Evolutionary conservation across 2,113 vertebrate species (phyloP).

Genomic region (pig (Sus scrofa)): DNA sequence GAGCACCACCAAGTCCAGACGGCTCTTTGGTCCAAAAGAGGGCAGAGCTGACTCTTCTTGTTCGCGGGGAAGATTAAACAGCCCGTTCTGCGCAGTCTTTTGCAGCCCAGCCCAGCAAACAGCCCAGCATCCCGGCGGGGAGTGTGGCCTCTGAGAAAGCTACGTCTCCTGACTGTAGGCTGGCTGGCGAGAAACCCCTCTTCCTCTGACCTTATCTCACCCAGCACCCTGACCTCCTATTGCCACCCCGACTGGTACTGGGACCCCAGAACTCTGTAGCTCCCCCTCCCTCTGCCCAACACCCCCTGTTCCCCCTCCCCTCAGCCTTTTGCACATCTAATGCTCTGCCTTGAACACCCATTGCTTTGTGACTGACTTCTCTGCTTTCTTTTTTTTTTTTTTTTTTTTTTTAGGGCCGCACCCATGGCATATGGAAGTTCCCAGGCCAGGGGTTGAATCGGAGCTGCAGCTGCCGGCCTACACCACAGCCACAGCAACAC

Average conservation of each 20-base stretch:
- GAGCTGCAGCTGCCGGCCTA: no score
- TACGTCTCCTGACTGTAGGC: background rate
- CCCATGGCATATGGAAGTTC: no score
- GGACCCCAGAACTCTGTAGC: background rate
- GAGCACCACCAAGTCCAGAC: slow-evolving; percentile 20
- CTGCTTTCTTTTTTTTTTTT: background rate
- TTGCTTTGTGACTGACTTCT: background rate
- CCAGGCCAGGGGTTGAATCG: no score
- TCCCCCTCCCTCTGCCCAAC: background rate
- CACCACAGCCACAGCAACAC: no score
- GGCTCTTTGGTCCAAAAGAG: slow-evolving; percentile 54
- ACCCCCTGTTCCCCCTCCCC: background rate
- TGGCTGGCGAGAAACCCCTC: background rate
- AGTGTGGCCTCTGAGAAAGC: background rate
- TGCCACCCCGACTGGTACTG: background rate
- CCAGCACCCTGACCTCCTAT: background rate
- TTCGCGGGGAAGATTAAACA: background rate
- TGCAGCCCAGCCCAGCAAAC: background rate
- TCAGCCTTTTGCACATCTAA: background rate
- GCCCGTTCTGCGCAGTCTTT: background rate
- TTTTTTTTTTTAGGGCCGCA: no score
- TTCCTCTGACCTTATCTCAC: no score
- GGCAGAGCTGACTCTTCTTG: background rate
- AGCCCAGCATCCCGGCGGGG: background rate
- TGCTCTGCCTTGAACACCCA: background rate